Conservation (phyloP, 2,113 vertebrate species). For the Actinemys pallida region DNA sequence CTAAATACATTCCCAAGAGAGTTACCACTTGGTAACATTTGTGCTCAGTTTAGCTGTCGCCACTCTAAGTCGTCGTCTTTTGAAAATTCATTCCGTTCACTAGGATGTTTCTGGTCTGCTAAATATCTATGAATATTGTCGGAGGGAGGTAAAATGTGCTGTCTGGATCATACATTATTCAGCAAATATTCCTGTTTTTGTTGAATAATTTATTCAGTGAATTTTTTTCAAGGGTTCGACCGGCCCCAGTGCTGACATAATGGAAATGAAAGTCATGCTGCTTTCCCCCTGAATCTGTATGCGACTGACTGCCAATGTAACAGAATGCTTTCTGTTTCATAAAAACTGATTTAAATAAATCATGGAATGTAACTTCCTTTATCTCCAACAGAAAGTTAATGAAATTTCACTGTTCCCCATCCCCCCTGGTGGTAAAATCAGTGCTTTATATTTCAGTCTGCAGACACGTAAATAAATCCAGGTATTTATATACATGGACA, state of each 20-base stretch:
- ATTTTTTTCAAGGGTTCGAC: background rate
- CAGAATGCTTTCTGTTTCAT: constrained; percentile 2
- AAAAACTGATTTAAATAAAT: constrained; percentile 9
- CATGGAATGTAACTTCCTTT: background rate
- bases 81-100: background rate
- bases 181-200: background rate
- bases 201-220: background rate
- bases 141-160: background rate
- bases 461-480: constrained; percentile 25
- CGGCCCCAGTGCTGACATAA: background rate
- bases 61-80: background rate
- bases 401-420: background rate
- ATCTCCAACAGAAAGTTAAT: background rate
- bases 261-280: constrained; percentile 8
- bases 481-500: background rate
- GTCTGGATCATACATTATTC: background rate
- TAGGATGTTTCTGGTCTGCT: background rate
- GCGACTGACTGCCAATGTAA: background rate
- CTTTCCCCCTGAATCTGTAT: background rate
- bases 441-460: background rate
- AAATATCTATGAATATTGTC: background rate
- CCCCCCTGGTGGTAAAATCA: background rate
- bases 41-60: background rate
- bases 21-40: background rate
- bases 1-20: background rate